Evolutionary conservation across 2,888 invertebrate species (phyloP).

Genomic region (Pyrrhosoma nymphula): DNA sequence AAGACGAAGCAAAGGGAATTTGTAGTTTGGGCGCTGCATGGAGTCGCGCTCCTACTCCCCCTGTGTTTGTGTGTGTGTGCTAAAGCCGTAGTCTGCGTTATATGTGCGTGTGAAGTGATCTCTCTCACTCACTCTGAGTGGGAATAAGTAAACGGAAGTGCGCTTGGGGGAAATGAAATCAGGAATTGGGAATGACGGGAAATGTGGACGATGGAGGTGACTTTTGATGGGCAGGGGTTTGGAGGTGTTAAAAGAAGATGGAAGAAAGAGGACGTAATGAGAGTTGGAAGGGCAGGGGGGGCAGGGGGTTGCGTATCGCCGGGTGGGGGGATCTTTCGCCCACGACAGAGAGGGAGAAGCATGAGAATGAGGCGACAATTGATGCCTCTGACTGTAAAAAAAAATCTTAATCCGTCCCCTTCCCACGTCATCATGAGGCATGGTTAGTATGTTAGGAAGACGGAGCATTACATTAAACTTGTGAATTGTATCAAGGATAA

Average conservation of each 20-base stretch:
- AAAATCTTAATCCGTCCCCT: too few species aligned
- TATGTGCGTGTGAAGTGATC: not conserved
- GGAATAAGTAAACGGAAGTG: constrained; percentile 35
- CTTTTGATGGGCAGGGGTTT: not conserved
- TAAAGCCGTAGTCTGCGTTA: not conserved
- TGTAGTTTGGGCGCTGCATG: not conserved
- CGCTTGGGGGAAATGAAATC: not conserved
- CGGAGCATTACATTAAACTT: too few species aligned
- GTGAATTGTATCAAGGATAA: too few species aligned
- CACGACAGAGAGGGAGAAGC: not conserved
- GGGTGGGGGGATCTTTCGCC: not conserved
- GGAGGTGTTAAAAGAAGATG: not conserved
- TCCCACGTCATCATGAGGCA: too few species aligned
- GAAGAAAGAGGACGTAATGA: not conserved
- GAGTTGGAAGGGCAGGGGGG: not conserved
- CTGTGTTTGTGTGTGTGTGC: too few species aligned
- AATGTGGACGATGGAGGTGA: not conserved
- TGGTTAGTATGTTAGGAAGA: too few species aligned
- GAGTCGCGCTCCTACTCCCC: not conserved
- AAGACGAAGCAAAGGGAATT: constrained; percentile 26
- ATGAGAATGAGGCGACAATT: too few species aligned
- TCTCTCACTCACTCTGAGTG: too few species aligned
- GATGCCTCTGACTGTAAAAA: too few species aligned
- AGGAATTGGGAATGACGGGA: not conserved
- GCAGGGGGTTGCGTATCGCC: not conserved